Conservation (phyloP, 1,140 invertebrate species). For the Ericerus pela region DNA sequence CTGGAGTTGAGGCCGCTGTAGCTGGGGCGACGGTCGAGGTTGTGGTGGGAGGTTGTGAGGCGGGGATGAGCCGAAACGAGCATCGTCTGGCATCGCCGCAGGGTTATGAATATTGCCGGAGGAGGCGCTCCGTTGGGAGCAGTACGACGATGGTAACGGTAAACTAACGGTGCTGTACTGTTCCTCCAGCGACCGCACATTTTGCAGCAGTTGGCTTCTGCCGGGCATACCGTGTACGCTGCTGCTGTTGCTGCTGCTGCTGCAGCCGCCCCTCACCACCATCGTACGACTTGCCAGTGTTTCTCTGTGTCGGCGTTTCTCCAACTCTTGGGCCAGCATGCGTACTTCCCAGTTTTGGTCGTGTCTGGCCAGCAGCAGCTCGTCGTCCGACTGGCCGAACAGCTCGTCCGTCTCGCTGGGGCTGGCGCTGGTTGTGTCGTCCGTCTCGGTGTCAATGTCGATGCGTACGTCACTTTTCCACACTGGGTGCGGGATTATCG, state of each 20-base stretch:
- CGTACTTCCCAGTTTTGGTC: constrained; percentile 58
- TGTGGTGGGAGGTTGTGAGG: no score
- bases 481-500: constrained; percentile 29
- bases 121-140: not conserved
- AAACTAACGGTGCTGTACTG: not conserved
- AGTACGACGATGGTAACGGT: not conserved
- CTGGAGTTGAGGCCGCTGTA: no score
- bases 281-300: no score
- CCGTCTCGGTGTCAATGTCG: constrained; percentile 26
- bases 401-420: constrained; percentile 22
- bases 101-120: constrained; percentile 3
- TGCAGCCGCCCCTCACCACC: no score
- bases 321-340: constrained; percentile 54
- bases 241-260: not conserved
- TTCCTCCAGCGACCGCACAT: constrained; percentile 1
- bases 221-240: not conserved
- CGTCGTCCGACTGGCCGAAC: constrained; percentile 26
- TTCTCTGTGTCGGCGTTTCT: constrained; percentile 26
- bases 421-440: constrained; percentile 21
- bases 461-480: constrained; percentile 37
- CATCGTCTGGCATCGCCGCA: no score
- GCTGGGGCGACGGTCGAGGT: no score
- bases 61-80: no score
- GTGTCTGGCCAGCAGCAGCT: constrained; percentile 32
- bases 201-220: not conserved